Evolutionary conservation across 2,797 vertebrate genomes (phyloP).

Genomic region (Hafferia zeledoni): DNA sequence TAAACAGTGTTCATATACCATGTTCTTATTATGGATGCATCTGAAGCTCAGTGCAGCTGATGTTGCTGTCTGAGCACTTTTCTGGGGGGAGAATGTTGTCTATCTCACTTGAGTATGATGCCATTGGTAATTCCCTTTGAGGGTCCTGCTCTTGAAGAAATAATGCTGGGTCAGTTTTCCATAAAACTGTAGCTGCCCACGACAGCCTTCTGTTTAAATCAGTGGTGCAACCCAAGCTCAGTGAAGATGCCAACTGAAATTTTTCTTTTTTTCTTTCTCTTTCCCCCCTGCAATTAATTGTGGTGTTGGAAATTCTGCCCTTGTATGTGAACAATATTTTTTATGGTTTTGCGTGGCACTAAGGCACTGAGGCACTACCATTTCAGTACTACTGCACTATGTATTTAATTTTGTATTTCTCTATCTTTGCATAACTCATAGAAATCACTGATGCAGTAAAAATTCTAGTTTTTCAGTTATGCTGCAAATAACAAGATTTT

Average conservation of each 20-base stretch:
- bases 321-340: background rate
- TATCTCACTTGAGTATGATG: background rate
- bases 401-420: background rate
- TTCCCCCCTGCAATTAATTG: background rate
- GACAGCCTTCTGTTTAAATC: conserved; percentile 12
- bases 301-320: background rate
- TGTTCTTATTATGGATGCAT: background rate
- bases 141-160: background rate
- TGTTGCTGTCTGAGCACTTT: background rate
- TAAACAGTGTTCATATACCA: conserved; percentile 1
- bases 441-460: background rate
- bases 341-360: background rate
- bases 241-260: background rate
- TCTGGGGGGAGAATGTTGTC: background rate
- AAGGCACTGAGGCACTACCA: background rate
- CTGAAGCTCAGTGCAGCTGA: background rate
- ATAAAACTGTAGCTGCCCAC: background rate
- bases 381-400: background rate
- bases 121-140: background rate
- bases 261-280: background rate
- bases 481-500: background rate
- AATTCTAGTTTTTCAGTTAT: background rate
- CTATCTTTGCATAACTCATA: background rate
- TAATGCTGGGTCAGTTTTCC: background rate
- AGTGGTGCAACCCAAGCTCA: background rate